Percentiles rank a stretch among this genome's conserved stretches.
Conservation (phyloP, 2,888 invertebrate genomes). For the Epistrophe eligans region DNA sequence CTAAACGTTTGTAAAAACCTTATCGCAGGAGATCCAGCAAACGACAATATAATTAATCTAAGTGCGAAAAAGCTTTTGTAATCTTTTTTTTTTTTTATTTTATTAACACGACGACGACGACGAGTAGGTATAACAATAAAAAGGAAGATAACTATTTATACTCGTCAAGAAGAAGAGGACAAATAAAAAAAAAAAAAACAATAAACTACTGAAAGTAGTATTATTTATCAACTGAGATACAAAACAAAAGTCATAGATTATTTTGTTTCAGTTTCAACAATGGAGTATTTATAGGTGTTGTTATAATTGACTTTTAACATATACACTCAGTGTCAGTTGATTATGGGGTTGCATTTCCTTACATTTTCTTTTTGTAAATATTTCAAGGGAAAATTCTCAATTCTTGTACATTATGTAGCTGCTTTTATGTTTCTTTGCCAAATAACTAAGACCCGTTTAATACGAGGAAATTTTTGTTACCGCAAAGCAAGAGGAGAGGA, state of each 20-base stretch:
- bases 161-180: slow-evolving; percentile 15
- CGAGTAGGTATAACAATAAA: neutral
- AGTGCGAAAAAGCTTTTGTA: slow-evolving; percentile 47
- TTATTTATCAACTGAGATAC: slow-evolving; percentile 13
- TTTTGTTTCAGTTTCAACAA: slow-evolving; percentile 7
- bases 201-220: slow-evolving; percentile 11
- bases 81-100: slow-evolving; percentile 15
- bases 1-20: slow-evolving; percentile 33
- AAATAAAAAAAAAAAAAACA: neutral
- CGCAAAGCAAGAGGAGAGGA: too few species aligned
- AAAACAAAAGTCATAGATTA: slow-evolving; percentile 29
- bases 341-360: neutral
- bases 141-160: slow-evolving; percentile 30
- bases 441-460: too few species aligned
- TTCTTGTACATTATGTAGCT: too few species aligned
- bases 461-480: too few species aligned
- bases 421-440: too few species aligned
- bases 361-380: neutral
- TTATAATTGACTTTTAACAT: slow-evolving; percentile 1
- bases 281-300: slow-evolving; percentile 7
- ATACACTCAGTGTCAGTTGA: neutral
- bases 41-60: slow-evolving; percentile 56
- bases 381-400: too few species aligned
- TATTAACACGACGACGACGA: slow-evolving; percentile 15
- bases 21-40: slow-evolving; percentile 48